Evolutionary conservation across 2,888 invertebrate genomes (phyloP), one percentile per base, ranked within the genome.

Genomic region (Colletes collaris): DNA sequence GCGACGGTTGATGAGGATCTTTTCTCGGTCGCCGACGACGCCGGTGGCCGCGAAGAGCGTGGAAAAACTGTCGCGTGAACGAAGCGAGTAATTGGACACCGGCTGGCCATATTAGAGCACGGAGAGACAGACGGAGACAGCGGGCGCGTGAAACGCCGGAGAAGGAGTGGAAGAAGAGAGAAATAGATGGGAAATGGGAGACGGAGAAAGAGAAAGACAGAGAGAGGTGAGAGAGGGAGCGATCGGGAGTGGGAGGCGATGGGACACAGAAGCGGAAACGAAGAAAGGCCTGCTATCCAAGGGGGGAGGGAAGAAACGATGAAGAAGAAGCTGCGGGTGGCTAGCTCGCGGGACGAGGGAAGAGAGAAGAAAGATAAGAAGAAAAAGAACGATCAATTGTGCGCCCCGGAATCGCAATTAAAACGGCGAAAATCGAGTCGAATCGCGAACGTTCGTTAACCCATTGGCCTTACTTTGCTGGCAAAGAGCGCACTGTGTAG

Each of bases 71-170:
- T 82, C 70, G 79, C 81, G 76, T 74, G 76, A 82, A 81, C 79
- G 83, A 82, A 69, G 67, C 86, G 84, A 89, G 92, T 92, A 92
- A 92, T 92, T 91, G 91, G 92, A 92, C 88, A 92, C 92, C 91
- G 90, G 87, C 90, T 90, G 88, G 92, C 92, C 91, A 92, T 92
- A 92, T 92, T 92, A 92, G 92, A 92, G 89, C 91, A 89, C 89
- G 89, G 65, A 79, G 87, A 82, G 85, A 86, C 83, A 84, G 86
- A 82, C 76, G 80, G 77, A 76, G 84, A 86, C 71, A 80, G 82
- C 53, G 78, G 60, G 49, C 67, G 74, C 44, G 53, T 71, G 68
- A 65, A 69, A 75, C 64, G 70, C 55, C 40, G 66, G 70, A 76
- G 76, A 64, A 67, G 78, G 62, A 74, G 60, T 69, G 60, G 78